Evolutionary conservation across 2,888 invertebrate species (phyloP).

Genomic region (Napeogenes inachia): DNA sequence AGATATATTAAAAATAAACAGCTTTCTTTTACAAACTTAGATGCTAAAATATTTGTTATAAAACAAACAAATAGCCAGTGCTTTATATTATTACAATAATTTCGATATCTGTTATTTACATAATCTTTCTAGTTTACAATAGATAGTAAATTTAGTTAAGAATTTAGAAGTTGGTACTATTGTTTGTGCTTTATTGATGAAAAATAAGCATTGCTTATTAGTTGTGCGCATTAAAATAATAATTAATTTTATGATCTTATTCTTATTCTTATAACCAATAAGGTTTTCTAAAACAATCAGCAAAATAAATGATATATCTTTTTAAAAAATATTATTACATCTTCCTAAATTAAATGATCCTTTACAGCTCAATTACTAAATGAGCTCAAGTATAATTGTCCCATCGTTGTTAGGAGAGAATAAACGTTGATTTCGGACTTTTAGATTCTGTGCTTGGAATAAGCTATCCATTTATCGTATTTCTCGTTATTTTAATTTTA

Average conservation of each 20-base stretch:
- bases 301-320: not conserved
- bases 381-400: too few species aligned
- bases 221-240: slow-evolving; percentile 22
- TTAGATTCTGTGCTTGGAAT: too few species aligned
- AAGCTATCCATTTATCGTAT: too few species aligned
- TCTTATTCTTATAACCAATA: not conserved
- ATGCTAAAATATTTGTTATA: not conserved
- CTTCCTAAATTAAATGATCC: too few species aligned
- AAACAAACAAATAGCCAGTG: slow-evolving; percentile 1
- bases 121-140: not conserved
- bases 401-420: too few species aligned
- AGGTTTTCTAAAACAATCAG: not conserved
- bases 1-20: not conserved
- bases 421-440: too few species aligned
- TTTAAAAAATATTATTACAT: too few species aligned
- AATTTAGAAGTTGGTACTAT: slow-evolving; percentile 15
- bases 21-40: not conserved
- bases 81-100: not conserved
- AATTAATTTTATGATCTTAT: not conserved
- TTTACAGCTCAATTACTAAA: too few species aligned
- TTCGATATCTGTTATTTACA: slow-evolving; percentile 4
- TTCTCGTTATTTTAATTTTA: too few species aligned
- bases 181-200: not conserved
- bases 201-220: slow-evolving; percentile 14
- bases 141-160: not conserved